Conservation (phyloP, 2,888 invertebrate species). For the Asteroscopus sphinx region DNA sequence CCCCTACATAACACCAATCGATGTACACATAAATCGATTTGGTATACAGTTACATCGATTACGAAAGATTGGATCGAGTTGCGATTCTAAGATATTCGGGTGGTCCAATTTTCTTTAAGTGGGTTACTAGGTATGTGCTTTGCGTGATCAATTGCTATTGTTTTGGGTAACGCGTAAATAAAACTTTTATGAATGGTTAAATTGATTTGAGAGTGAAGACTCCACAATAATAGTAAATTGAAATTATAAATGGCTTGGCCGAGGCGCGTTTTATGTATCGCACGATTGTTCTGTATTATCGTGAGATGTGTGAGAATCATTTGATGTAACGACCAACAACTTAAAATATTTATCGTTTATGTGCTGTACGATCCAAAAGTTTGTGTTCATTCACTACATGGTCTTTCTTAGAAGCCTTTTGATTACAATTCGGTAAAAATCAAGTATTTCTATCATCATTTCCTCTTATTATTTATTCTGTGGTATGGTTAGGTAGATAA, state of each 20-base stretch:
- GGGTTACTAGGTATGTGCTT: slow-evolving; percentile 47
- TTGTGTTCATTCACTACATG: not conserved
- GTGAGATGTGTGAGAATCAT: slow-evolving; percentile 39
- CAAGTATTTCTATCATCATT: too few species aligned
- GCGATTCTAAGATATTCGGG: slow-evolving; percentile 55
- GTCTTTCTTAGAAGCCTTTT: not conserved
- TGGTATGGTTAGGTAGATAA: too few species aligned
- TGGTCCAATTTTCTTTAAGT: slow-evolving; percentile 52
- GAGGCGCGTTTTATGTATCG: slow-evolving; percentile 7
- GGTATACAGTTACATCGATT: slow-evolving; percentile 66
- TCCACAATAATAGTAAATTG: slow-evolving; percentile 22
- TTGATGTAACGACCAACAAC: slow-evolving; percentile 14
- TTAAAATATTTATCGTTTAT: slow-evolving; percentile 10
- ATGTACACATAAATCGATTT: slow-evolving; percentile 64
- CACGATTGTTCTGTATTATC: slow-evolving; percentile 30
- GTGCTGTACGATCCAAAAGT: not conserved
- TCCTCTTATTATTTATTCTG: too few species aligned
- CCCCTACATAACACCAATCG: slow-evolving; percentile 54
- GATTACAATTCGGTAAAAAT: too few species aligned
- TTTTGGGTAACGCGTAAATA: slow-evolving; percentile 37
- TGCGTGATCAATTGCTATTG: slow-evolving; percentile 44
- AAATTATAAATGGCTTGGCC: slow-evolving; percentile 17
- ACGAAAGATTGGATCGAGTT: slow-evolving; percentile 67
- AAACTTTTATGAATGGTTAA: slow-evolving; percentile 40
- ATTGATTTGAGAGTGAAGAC: slow-evolving; percentile 15